Percentiles rank a stretch among this genome's conserved stretches.
Conservation (phyloP, 2,113 vertebrate species). For the Chauna torquata region DNA sequence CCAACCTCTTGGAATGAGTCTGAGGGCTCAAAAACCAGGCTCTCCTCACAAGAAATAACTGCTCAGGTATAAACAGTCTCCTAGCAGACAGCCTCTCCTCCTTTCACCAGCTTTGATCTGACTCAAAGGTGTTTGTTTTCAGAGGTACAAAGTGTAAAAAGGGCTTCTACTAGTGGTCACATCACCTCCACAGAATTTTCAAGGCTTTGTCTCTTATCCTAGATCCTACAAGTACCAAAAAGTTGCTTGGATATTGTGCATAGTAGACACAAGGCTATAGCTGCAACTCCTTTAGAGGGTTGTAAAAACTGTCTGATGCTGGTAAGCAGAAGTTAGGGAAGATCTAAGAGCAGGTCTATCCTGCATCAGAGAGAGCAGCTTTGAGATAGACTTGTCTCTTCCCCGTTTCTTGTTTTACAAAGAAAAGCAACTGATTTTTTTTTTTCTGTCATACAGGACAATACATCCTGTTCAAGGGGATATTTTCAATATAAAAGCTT, state of each 20-base stretch:
- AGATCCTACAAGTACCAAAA: background rate
- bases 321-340: background rate
- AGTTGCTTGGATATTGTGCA: background rate
- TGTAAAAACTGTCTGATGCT: background rate
- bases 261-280: background rate
- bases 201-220: background rate
- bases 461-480: conserved; percentile 36
- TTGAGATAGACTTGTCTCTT: background rate
- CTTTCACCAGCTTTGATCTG: conserved; percentile 12
- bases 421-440: background rate
- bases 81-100: background rate
- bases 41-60: conserved; percentile 18
- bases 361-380: background rate
- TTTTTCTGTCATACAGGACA: background rate
- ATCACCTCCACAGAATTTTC: background rate
- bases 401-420: conserved; percentile 38
- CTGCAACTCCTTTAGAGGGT: background rate
- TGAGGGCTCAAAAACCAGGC: conserved; percentile 33
- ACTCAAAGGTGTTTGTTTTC: background rate
- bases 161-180: background rate
- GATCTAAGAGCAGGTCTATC: background rate
- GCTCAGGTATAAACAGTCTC: conserved; percentile 25
- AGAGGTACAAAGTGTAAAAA: background rate
- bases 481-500: conserved; percentile 51
- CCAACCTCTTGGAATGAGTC: conserved; percentile 45